Evolutionary conservation across 2,888 invertebrate species (phyloP).

Genomic region (Apomyelois bistriatella): DNA sequence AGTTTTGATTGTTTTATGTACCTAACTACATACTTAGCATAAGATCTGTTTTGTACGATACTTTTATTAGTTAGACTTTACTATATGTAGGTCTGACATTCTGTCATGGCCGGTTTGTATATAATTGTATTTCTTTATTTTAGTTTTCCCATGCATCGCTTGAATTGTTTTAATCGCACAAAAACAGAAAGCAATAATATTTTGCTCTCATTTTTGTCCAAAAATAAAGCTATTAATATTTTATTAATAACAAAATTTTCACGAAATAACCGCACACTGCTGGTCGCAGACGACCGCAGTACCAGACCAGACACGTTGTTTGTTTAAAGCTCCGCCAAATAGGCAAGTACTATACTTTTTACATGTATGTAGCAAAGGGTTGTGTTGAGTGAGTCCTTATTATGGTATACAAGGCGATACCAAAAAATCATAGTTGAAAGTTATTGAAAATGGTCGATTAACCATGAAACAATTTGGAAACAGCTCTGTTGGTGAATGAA

Average conservation of each 20-base stretch:
- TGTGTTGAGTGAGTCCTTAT: too few species aligned
- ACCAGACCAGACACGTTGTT: slow-evolving; percentile 63
- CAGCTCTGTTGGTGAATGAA: too few species aligned
- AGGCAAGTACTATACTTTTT: slow-evolving; percentile 41
- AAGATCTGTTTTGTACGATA: background rate
- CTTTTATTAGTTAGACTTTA: background rate
- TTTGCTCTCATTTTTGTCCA: background rate
- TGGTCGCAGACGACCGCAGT: slow-evolving; percentile 62
- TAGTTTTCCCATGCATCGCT: too few species aligned
- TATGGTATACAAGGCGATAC: too few species aligned
- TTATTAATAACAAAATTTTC: slow-evolving; percentile 43
- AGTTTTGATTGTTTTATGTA: slow-evolving; percentile 48
- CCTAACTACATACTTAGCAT: too few species aligned
- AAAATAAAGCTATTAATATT: slow-evolving; percentile 44
- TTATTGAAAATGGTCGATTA: too few species aligned
- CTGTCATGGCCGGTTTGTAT: too few species aligned
- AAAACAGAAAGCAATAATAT: background rate
- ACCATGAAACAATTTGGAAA: too few species aligned
- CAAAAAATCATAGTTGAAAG: too few species aligned
- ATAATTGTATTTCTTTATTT: too few species aligned
- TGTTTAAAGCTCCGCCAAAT: slow-evolving; percentile 27
- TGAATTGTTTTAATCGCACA: too few species aligned
- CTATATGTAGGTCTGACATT: background rate
- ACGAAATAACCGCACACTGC: slow-evolving; percentile 53
- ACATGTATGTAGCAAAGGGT: slow-evolving; percentile 32